phyloP scores from a whole-genome alignment of 2,797 vertebrate species.

The Pteropus rufus region DNA sequence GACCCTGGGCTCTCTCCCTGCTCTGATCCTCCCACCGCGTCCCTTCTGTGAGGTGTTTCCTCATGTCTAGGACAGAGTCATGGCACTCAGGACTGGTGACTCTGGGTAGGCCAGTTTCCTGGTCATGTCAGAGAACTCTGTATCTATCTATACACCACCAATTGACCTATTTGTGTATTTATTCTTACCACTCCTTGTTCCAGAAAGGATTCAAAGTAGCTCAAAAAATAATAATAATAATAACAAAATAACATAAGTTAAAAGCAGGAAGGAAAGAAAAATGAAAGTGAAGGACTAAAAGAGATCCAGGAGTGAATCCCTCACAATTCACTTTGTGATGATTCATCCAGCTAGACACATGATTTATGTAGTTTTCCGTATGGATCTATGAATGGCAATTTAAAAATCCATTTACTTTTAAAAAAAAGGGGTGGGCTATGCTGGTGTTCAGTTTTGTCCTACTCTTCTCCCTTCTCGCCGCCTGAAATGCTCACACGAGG shows the following conservation, averaged over 20 bases:
- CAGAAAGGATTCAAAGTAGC: neutral
- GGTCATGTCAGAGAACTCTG: neutral
- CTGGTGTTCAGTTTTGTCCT: neutral
- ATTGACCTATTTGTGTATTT: neutral
- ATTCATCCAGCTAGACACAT: too few relatives aligned
- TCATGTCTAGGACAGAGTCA: neutral
- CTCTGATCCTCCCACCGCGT: neutral
- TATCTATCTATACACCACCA: neutral
- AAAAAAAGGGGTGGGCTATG: neutral
- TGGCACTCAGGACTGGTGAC: neutral
- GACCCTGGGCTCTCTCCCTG: neutral
- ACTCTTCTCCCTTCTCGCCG: neutral
- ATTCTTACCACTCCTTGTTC: neutral
- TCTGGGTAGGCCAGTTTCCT: neutral
- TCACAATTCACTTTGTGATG: neutral
- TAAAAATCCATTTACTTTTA: neutral
- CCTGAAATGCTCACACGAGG: neutral
- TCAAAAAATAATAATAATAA: neutral
- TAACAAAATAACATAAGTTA: neutral
- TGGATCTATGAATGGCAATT: neutral
- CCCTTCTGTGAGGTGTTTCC: neutral
- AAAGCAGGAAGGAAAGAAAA: neutral
- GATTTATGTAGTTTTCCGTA: neutral
- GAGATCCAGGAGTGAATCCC: neutral
- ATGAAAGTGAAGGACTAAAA: neutral